Percentiles rank a stretch among this genome's conserved stretches.
Evolutionary conservation across 2,797 vertebrate genomes (phyloP).

Genomic region (Mormyrops boulengeri): DNA sequence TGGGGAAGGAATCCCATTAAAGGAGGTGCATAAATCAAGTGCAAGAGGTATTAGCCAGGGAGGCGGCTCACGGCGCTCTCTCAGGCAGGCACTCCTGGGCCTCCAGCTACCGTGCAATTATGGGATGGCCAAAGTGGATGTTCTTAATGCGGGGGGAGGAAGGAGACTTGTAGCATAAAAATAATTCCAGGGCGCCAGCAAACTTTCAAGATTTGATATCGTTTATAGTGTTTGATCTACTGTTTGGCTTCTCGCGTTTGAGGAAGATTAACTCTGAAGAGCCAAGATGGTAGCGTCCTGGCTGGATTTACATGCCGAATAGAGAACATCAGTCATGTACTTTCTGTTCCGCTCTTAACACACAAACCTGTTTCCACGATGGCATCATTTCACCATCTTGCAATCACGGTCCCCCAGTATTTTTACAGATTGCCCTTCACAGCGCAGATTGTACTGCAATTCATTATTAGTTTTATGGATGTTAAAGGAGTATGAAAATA

Average conservation of each 20-base stretch:
- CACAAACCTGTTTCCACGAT: background rate
- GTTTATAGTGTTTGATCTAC: background rate
- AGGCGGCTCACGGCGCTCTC: background rate
- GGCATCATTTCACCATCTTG: background rate
- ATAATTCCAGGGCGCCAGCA: background rate
- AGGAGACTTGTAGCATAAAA: background rate
- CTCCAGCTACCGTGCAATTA: background rate
- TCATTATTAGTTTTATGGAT: background rate
- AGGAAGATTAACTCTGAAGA: background rate
- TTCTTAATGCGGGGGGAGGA: background rate
- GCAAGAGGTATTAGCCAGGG: background rate
- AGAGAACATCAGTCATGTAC: background rate
- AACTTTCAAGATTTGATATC: background rate
- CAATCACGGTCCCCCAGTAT: background rate
- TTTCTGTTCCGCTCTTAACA: background rate
- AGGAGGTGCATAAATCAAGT: conserved; percentile 19
- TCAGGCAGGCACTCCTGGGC: background rate
- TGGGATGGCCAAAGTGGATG: background rate
- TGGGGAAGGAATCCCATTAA: conserved; percentile 35
- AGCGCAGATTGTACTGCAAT: background rate
- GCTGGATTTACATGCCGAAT: background rate
- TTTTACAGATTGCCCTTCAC: background rate
- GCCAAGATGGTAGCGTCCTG: background rate
- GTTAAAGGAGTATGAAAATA: background rate
- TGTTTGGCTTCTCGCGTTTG: background rate